Evolutionary conservation across 2,113 vertebrate genomes (phyloP).

Genomic region (Microtus montanus): DNA sequence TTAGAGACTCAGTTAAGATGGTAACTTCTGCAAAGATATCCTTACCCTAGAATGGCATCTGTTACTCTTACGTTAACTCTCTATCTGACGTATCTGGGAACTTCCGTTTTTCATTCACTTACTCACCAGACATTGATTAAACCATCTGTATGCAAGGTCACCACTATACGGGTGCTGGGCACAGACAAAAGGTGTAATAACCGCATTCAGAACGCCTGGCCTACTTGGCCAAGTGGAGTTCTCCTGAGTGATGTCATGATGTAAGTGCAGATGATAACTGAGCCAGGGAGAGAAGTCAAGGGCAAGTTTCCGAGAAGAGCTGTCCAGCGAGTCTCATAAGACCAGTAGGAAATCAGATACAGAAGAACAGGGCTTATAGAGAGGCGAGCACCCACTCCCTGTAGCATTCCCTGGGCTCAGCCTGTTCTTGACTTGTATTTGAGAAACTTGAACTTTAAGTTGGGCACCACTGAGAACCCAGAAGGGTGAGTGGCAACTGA

Average conservation of each 20-base stretch:
- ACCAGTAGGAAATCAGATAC: not conserved
- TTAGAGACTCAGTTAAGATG: not conserved
- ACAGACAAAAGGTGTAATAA: not conserved
- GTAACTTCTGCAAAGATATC: not conserved
- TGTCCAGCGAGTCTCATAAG: not conserved
- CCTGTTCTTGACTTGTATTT: not conserved
- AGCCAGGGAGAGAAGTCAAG: not conserved
- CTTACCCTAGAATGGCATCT: not conserved
- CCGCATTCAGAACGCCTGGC: not conserved
- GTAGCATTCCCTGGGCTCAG: not conserved
- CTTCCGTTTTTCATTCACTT: not conserved
- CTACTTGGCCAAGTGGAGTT: not conserved
- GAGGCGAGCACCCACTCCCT: not conserved
- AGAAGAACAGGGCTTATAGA: not conserved
- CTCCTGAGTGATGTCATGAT: not conserved
- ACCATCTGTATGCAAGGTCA: not conserved
- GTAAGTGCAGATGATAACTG: not conserved
- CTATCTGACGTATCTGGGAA: not conserved
- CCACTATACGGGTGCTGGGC: not conserved
- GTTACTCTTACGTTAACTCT: not conserved
- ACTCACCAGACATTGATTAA: not conserved
- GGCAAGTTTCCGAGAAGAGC: not conserved
- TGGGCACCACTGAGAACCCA: not conserved
- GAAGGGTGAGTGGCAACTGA: not conserved
- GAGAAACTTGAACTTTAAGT: constrained; percentile 37